Percentiles rank a stretch among this genome's conserved stretches.
Evolutionary conservation across 2,797 vertebrate genomes (phyloP).

Genomic region (Platalea minor): DNA sequence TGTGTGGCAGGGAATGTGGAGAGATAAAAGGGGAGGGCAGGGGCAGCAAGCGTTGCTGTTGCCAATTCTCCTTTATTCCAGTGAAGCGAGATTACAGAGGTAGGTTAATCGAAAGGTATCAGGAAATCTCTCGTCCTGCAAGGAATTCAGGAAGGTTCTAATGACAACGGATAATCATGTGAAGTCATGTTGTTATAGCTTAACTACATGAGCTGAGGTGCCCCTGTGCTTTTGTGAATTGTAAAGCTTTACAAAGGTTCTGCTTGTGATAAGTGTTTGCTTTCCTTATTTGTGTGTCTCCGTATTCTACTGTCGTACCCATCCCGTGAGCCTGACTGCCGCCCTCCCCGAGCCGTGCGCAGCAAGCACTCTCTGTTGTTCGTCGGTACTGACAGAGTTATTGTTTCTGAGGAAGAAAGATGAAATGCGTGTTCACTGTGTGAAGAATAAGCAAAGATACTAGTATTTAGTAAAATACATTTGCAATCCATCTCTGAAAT

Average conservation of each 20-base stretch:
- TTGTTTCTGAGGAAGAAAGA: slow-evolving; percentile 33
- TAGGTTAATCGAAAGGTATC: background rate
- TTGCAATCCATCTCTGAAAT: slow-evolving; percentile 19
- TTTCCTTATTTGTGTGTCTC: slow-evolving; percentile 12
- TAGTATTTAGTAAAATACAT: slow-evolving; percentile 34
- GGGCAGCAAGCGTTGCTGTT: background rate
- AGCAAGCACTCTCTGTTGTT: background rate
- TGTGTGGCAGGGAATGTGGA: background rate
- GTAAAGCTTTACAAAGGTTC: slow-evolving; percentile 19
- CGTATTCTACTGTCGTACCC: background rate
- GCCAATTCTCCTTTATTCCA: background rate
- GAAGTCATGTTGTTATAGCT: background rate
- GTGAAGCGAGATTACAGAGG: background rate
- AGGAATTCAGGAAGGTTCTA: background rate
- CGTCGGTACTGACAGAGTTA: background rate
- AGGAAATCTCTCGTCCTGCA: background rate
- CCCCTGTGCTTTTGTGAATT: background rate
- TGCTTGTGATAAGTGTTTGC: background rate
- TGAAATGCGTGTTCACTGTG: background rate
- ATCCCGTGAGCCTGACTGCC: background rate
- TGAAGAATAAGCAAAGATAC: background rate
- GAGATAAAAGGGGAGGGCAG: background rate
- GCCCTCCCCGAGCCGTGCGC: background rate
- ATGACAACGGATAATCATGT: accelerated
- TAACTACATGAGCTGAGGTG: background rate